Evolutionary conservation across 2,888 invertebrate genomes (phyloP), one percentile per base, ranked within the genome.

Genomic region (Diogma glabrata): DNA sequence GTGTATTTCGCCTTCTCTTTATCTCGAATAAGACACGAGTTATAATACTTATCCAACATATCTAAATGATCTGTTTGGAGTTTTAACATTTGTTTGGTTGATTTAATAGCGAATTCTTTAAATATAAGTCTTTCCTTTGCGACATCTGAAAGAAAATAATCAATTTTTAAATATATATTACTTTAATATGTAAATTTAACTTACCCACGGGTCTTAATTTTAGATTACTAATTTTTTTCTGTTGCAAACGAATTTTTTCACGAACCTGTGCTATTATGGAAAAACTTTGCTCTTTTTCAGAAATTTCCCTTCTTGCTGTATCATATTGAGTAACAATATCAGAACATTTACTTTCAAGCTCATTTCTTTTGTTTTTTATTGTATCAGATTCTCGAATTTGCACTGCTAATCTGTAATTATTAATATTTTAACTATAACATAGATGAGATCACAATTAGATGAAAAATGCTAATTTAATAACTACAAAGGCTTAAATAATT

Each of bases 41-140:
- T 57, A 40, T 63, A 64, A 49, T 59, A 63, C 12, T 64, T 60
- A 23, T 46, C 46, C 4, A 46, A 16, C 16, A 46, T 10, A 10
- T 8, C n/a, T 20, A 24, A 16, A 10, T 24, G 8, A n/a, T 22
- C 46, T 2, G n/a, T 46, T 24, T 69, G 69, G 1, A 60, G 48
- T 38, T 60, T 43, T 2, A 68, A 4, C 52, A 69, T 64, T 36
- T 63, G 60, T 5, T 56, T 55, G 16, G 70, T 38, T 16, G 59
- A 52, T 17, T 54, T 50, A 58, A 63, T 53, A 17, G 57, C 56
- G 4, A 50, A 51, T 12, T 51, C 38, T 51, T 57, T 59, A 23
- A 59, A 57, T 17, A 53, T 58, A 58, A 49, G 54, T 61, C 59
- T 64, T 58, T 67, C 63, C n/a, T 59, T 61, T 47, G 65, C 54